A percentile compares a stretch with the other conserved stretches of the same genome.
phyloP scores from a whole-genome alignment of 1,140 invertebrate species.

The Manduca sexta region DNA sequence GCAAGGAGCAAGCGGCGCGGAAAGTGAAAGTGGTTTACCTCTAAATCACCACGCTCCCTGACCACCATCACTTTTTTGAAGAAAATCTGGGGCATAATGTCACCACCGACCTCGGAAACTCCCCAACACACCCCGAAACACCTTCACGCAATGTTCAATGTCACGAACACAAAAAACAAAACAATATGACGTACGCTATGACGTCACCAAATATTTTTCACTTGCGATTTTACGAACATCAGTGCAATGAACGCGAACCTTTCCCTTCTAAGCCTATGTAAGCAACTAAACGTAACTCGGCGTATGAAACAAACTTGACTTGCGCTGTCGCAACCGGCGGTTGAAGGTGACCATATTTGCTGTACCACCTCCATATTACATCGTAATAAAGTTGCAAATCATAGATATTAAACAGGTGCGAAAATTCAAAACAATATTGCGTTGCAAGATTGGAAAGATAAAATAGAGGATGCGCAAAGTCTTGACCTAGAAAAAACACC shows the following conservation, averaged over 20 bases:
- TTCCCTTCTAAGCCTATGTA: slow-evolving; percentile 55
- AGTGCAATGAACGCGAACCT: slow-evolving; percentile 28
- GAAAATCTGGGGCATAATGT: slow-evolving; percentile 68
- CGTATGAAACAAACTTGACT: slow-evolving; percentile 58
- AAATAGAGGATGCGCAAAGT: background rate
- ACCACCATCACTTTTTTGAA: slow-evolving; percentile 70
- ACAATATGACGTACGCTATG: background rate
- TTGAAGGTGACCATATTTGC: too few relatives aligned
- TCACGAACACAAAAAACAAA: slow-evolving; percentile 2
- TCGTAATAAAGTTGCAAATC: slow-evolving; percentile 6
- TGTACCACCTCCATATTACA: slow-evolving; percentile 14
- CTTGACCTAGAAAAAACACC: background rate
- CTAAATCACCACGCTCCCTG: slow-evolving; percentile 50
- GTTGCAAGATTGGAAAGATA: background rate
- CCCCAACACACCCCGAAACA: too few relatives aligned
- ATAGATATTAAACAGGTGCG: background rate
- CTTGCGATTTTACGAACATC: too few relatives aligned
- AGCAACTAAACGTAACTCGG: slow-evolving; percentile 61
- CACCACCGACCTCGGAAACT: slow-evolving; percentile 34
- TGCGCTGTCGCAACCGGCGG: slow-evolving; percentile 11
- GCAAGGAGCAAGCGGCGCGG: slow-evolving; percentile 13
- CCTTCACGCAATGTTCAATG: slow-evolving; percentile 6
- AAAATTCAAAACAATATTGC: background rate
- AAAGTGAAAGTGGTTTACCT: slow-evolving; percentile 69
- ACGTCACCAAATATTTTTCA: too few relatives aligned